phyloP scores from a whole-genome alignment of 2,113 vertebrate genomes.

The Rhinogobius similis region DNA sequence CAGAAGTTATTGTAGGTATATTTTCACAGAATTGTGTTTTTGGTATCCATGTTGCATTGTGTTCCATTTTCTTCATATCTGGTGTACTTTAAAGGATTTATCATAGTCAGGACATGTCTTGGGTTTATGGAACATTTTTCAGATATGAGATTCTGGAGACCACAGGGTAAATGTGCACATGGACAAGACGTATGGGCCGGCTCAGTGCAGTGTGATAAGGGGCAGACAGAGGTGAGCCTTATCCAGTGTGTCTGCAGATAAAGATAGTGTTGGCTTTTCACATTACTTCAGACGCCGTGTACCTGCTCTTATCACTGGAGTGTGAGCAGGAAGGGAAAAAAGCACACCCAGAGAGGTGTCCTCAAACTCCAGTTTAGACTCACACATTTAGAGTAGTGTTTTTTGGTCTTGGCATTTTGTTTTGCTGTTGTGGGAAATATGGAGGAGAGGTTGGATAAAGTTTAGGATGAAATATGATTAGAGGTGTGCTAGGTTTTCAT shows the following conservation, averaged over 20 bases:
- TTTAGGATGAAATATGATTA: not conserved
- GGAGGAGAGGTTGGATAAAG: not conserved
- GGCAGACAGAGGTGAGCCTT: slow-evolving; percentile 60
- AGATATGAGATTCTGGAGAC: slow-evolving; percentile 43
- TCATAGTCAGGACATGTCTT: slow-evolving; percentile 27
- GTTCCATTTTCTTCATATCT: slow-evolving; percentile 15
- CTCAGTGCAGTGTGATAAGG: slow-evolving; percentile 62
- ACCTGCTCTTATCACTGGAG: slow-evolving; percentile 58
- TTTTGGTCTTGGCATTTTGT: not conserved
- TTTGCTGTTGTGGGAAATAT: not conserved
- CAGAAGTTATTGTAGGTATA: not conserved
- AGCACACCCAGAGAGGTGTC: slow-evolving; percentile 24
- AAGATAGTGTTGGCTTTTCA: slow-evolving; percentile 60
- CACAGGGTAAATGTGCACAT: slow-evolving; percentile 59
- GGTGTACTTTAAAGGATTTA: slow-evolving; percentile 56
- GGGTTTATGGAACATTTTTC: slow-evolving; percentile 45
- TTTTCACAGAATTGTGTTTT: not conserved
- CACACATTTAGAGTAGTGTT: not conserved
- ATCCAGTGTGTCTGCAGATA: slow-evolving; percentile 69
- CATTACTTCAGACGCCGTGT: slow-evolving; percentile 50
- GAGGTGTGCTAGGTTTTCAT: not conserved
- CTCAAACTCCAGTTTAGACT: slow-evolving; percentile 4
- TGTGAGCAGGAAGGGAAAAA: slow-evolving; percentile 46
- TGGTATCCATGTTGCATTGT: not conserved
- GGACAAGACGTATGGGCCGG: slow-evolving; percentile 55